Percentiles rank a stretch among this genome's conserved stretches.
These are phyloP conservation scores for Steinernema feltiae DNA, from an alignment of 1,140 invertebrate genomes.

Conservation along the genomic window DNA sequence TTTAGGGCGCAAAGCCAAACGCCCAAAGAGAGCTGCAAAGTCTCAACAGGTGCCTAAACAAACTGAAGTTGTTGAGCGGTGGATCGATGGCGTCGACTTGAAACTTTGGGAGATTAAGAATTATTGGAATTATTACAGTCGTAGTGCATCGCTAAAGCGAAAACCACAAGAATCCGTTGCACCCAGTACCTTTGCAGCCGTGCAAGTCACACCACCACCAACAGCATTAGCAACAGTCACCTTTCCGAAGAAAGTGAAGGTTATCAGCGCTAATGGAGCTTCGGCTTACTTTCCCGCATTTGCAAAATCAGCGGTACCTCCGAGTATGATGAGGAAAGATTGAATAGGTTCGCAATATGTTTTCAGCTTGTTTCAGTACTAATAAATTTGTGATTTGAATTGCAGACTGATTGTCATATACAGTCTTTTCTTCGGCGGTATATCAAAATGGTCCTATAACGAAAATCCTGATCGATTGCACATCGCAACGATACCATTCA, in stretches of 20 bases:
- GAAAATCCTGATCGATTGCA: no score
- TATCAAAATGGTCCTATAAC: no score
- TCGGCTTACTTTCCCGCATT: not conserved
- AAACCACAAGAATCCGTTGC: not conserved
- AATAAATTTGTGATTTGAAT: no score
- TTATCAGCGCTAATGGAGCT: not conserved
- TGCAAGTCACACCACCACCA: not conserved
- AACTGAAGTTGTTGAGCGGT: constrained; percentile 18
- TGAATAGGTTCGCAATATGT: no score
- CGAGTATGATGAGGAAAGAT: not conserved
- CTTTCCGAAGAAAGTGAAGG: not conserved
- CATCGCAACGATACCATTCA: no score
- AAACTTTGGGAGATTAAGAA: constrained; percentile 36
- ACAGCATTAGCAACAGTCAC: not conserved
- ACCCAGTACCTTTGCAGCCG: not conserved
- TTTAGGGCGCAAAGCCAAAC: not conserved
- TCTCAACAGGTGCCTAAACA: not conserved
- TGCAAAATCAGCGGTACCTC: not conserved
- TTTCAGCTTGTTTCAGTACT: no score
- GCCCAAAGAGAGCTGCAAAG: not conserved
- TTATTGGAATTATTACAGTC: constrained; percentile 23
- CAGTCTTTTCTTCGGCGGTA: no score
- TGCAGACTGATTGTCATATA: no score
- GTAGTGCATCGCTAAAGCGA: not conserved
- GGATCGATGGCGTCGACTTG: constrained; percentile 37